Evolutionary conservation across 2,888 invertebrate species (phyloP).

Genomic region (Fragum fragum): DNA sequence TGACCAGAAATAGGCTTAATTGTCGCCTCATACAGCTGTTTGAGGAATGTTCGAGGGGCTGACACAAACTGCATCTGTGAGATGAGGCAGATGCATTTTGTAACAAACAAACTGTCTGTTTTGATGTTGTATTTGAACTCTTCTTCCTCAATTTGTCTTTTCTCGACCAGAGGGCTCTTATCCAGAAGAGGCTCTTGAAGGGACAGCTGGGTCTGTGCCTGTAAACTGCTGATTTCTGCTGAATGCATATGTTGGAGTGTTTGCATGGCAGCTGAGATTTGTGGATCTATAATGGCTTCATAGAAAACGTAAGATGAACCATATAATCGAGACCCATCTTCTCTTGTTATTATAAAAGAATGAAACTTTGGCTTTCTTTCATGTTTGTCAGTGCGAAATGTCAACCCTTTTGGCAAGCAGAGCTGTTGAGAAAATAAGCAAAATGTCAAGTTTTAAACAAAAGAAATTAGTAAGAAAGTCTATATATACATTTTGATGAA

Average conservation of each 20-base stretch:
- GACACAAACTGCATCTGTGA: conserved; percentile 94
- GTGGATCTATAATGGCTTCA: conserved; percentile 97
- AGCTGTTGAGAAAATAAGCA: conserved; percentile 89
- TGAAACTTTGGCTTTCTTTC: conserved; percentile 95
- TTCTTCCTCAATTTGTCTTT: conserved; percentile 42
- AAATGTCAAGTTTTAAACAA: no score
- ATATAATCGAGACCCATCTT: conserved; percentile 97
- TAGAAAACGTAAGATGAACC: conserved; percentile 98
- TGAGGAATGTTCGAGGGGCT: conserved; percentile 78
- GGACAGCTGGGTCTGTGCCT: conserved; percentile 49
- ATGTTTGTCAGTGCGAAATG: conserved; percentile 98
- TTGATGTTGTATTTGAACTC: conserved; percentile 92
- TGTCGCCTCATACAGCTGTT: conserved; percentile 80
- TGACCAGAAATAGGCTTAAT: conserved; percentile 76
- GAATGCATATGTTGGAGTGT: conserved; percentile 92
- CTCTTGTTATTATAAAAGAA: conserved; percentile 98
- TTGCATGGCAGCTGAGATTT: conserved; percentile 98
- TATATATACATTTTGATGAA: no score
- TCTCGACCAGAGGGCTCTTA: conserved; percentile 59
- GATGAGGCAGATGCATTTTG: conserved; percentile 97
- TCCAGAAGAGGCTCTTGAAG: conserved; percentile 63
- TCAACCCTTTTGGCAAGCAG: conserved; percentile 97
- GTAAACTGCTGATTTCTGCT: conserved; percentile 83
- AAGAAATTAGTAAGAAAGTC: no score
- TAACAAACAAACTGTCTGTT: conserved; percentile 97